These are phyloP conservation scores for Aspidapion aeneum DNA, from an alignment of 2,888 invertebrate genomes.

Conservation along the genomic window DNA sequence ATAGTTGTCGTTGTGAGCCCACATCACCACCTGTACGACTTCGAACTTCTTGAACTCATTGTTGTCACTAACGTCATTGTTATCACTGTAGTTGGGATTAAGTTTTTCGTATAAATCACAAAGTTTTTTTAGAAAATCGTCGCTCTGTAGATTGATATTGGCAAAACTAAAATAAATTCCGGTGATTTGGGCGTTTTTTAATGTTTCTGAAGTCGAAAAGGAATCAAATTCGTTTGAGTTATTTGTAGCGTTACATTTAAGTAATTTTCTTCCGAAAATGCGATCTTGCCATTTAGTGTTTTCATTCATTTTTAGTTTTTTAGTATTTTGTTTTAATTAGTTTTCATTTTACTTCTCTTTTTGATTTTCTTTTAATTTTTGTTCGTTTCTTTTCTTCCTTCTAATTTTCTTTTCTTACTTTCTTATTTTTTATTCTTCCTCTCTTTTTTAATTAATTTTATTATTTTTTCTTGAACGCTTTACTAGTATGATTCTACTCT, in stretches of 20 bases:
- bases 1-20: conserved; percentile 63
- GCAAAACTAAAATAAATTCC: conserved; percentile 71
- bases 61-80: conserved; percentile 28
- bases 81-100: conserved; percentile 15
- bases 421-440: too few species aligned
- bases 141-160: conserved; percentile 63
- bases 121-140: conserved; percentile 64
- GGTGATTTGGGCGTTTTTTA: conserved; percentile 54
- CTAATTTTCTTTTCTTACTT: too few species aligned
- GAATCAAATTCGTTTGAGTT: conserved; percentile 51
- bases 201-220: conserved; percentile 50
- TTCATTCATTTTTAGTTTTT: conserved; percentile 23
- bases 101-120: conserved; percentile 54
- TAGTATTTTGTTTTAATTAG: background rate
- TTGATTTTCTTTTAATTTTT: too few species aligned
- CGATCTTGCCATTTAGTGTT: conserved; percentile 58
- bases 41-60: conserved; percentile 49
- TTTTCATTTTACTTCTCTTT: too few species aligned
- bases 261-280: conserved; percentile 56
- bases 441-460: too few species aligned
- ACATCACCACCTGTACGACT: conserved; percentile 66
- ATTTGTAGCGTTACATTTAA: conserved; percentile 48
- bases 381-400: too few species aligned
- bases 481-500: too few species aligned
- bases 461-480: too few species aligned